These are phyloP conservation scores for Sturmia bella DNA, from an alignment of 2,888 invertebrate species.

Conservation along the genomic window DNA sequence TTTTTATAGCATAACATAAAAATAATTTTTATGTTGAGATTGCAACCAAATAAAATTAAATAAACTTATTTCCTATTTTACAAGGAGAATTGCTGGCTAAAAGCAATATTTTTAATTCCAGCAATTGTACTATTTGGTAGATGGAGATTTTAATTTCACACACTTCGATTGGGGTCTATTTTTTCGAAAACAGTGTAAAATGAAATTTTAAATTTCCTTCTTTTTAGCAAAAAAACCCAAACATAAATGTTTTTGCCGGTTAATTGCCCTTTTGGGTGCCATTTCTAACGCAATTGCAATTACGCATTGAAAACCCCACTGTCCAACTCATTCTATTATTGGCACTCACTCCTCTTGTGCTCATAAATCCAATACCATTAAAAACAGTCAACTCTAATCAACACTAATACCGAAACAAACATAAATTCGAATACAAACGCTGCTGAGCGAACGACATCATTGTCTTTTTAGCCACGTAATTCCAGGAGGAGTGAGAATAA, in stretches of 20 bases:
- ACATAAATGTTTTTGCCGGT: conserved; percentile 77
- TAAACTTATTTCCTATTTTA: too few species aligned
- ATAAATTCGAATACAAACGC: conserved; percentile 37
- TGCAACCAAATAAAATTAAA: too few species aligned
- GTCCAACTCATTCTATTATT: background rate
- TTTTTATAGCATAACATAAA: too few species aligned
- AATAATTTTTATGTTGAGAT: too few species aligned
- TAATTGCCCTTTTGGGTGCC: conserved; percentile 81
- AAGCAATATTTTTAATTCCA: too few species aligned
- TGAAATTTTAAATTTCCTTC: background rate
- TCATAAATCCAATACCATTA: conserved; percentile 42
- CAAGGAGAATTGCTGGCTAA: too few species aligned
- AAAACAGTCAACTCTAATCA: conserved; percentile 46
- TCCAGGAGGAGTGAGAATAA: background rate
- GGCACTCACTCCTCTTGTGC: background rate
- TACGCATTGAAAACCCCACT: conserved; percentile 46
- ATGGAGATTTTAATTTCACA: too few species aligned
- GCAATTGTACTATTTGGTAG: too few species aligned
- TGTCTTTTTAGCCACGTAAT: conserved; percentile 54
- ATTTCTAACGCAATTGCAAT: conserved; percentile 75
- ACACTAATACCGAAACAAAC: conserved; percentile 47
- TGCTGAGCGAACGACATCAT: conserved; percentile 24
- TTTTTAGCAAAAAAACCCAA: conserved; percentile 56
- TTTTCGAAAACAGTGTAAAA: too few species aligned
- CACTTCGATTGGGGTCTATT: too few species aligned